These are phyloP conservation scores for Timandra comae DNA, from an alignment of 2,888 invertebrate species.

Conservation along the genomic window DNA sequence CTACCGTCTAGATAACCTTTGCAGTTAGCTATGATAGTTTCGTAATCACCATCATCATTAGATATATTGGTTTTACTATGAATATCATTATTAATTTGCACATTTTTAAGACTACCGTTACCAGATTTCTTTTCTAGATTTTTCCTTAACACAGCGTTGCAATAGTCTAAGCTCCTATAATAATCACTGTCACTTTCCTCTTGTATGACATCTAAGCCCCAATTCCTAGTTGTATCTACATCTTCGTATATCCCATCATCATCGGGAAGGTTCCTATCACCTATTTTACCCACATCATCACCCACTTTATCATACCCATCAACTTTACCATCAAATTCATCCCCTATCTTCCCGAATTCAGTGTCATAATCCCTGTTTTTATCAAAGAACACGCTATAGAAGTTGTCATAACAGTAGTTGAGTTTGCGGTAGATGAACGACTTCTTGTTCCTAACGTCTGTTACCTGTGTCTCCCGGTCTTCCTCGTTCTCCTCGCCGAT, in stretches of 20 bases:
- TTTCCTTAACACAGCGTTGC: constrained; percentile 35
- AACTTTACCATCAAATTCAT: neutral
- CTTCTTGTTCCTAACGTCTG: constrained; percentile 36
- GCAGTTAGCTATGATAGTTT: constrained; percentile 20
- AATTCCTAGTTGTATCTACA: constrained; percentile 46
- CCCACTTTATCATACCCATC: neutral
- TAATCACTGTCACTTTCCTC: constrained; percentile 72
- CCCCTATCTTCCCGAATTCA: neutral
- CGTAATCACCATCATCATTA: constrained; percentile 17
- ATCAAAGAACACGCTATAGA: constrained; percentile 67
- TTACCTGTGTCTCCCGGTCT: constrained; percentile 85
- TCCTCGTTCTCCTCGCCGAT: constrained; percentile 94
- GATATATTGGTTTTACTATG: neutral
- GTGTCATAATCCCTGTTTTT: too few species aligned
- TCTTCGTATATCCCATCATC: constrained; percentile 64
- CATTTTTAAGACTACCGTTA: neutral
- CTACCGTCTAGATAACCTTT: constrained; percentile 28
- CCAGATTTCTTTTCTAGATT: constrained; percentile 9
- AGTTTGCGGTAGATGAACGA: constrained; percentile 64
- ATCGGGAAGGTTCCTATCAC: too few species aligned
- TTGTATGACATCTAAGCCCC: constrained; percentile 62
- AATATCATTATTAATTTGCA: constrained; percentile 1
- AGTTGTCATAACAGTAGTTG: constrained; percentile 69
- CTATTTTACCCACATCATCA: constrained; percentile 16
- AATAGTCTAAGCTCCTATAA: constrained; percentile 64